Base-by-base conservation (phyloP, 2,888 invertebrate species). In the Rosalia funebris region DNA sequence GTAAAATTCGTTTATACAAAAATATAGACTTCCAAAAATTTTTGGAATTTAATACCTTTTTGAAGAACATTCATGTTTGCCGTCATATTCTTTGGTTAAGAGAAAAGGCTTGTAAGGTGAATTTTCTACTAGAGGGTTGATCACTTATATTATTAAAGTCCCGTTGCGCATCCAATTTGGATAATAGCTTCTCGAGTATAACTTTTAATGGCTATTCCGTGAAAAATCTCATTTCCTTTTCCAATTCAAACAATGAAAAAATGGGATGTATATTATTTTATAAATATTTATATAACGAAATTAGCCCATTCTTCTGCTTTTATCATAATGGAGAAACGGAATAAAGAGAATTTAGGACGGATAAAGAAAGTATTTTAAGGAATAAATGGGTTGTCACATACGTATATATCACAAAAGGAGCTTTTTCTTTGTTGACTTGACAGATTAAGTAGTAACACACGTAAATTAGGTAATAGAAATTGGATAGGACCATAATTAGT, bases 341-440 rank as follows among this genome's bases (percentile, higher is more conserved):
- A 25, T 25, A 25, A 25, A 7, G 44, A 20, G 19, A 44, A 12
- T 19, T 44, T 17, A 44, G 19, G 19, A 10, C n/a, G 44, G 44
- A 44, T 19, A 44, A 19, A 44, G 2, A 19, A 44, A 44, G 44
- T 25, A 25, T 25, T 25, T 7, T 5, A 25, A 25, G 7, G 25
- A 25, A 3, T 7, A 25, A 25, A 25, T 25, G 25, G 25, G 4
- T 7, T 25, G n/a, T n/a, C n/a, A 25, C 25, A 25, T 25, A 25
- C 25, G 25, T 25, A 25, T 25, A 25, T 7, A 25, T 25, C 25
- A 25, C 25, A 25, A 25, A n/a, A 25, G 25, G 25, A 7, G 25
- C 25, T 25, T 25, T 25, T 25, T 25, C 7, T 25, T 25, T 25
- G 4, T 25, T 25, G n/a, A n/a, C n/a, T n/a, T n/a, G n/a, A n/a